Evolutionary conservation across 2,797 vertebrate species (phyloP), one percentile per base, ranked within the genome.

Genomic region (Bovichtus diacanthus): DNA sequence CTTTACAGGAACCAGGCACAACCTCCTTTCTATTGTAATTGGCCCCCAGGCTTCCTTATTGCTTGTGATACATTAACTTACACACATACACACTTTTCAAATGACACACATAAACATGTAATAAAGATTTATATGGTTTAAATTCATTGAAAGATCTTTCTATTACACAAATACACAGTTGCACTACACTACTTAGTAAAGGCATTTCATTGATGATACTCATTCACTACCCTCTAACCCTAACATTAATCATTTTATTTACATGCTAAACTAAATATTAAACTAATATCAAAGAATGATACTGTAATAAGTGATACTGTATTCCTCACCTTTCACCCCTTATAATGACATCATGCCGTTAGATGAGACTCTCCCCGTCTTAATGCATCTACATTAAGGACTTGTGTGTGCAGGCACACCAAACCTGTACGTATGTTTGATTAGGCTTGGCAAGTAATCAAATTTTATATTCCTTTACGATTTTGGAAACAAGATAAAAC

Each of bases 1-100:
- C 69, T 67, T 80, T 74, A 83, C 72, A 64, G 87, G 85, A 89
- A 89, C 67, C 18, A 53, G 61, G 9, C 36, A 59, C 9, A 36
- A 31, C 29, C 34, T 77, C n/a, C 27, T 2, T 7, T 63, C 15
- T 3, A 46, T 69, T 74, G 19, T 56, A n/a, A 67, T 13, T 56
- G 16, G 1, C n/a, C 12, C 46, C 46, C n/a, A 25, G 5, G 65
- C 74, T 84, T 87, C 84, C 68, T 77, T 68, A 67, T 76, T 70
- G 21, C 68, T 66, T 71, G 15, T 81, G 13, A 68, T 41, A 58
- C 21, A 56, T 84, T 68, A 80, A 75, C 73, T 46, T 12, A 54
- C 25, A 60, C 56, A 70, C 64, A 34, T 31, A 39, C 6, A 69
- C 6, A 55, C 53, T 41, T 8, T 9, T 16, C 1, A 54, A 54